Conservation (phyloP, 2,888 invertebrate species). For the Cabera pusaria region DNA sequence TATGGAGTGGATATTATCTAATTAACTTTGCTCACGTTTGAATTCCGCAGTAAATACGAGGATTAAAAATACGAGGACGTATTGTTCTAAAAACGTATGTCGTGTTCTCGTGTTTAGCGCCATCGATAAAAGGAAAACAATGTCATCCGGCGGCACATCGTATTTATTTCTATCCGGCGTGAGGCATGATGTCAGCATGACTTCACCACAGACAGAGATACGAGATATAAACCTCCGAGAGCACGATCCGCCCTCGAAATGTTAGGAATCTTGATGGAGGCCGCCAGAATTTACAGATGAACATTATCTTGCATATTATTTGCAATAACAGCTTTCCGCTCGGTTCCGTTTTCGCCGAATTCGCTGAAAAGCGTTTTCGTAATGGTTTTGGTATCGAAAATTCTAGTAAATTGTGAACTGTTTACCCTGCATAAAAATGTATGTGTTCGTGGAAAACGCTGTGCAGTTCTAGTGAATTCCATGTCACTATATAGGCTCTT, state of each 20-base stretch:
- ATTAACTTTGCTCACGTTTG: too few species aligned
- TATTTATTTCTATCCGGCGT: slow-evolving; percentile 41
- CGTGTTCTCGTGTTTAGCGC: slow-evolving; percentile 34
- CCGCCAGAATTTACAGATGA: slow-evolving; percentile 11
- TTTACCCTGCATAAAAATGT: slow-evolving; percentile 19
- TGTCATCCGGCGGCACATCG: slow-evolving; percentile 34
- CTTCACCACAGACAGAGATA: slow-evolving; percentile 21
- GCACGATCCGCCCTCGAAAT: slow-evolving; percentile 31
- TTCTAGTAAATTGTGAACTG: slow-evolving; percentile 19
- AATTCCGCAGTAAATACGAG: slow-evolving; percentile 9
- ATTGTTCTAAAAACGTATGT: slow-evolving; percentile 18
- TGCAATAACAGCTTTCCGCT: slow-evolving; percentile 21
- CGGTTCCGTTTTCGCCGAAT: slow-evolving; percentile 15
- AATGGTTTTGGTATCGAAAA: slow-evolving; percentile 16
- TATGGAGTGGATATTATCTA: too few species aligned
- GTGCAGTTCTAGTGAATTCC: too few species aligned
- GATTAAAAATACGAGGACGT: slow-evolving; percentile 3
- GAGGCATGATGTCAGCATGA: slow-evolving; percentile 41
- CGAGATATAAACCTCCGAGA: slow-evolving; percentile 22
- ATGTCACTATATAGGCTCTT: too few species aligned
- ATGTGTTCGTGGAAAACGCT: slow-evolving; percentile 7
- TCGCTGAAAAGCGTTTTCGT: slow-evolving; percentile 16
- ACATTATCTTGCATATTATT: slow-evolving; percentile 17
- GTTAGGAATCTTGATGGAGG: slow-evolving; percentile 7
- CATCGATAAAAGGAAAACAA: slow-evolving; percentile 45